These are phyloP conservation scores for Teleopsis dalmanni DNA, from an alignment of 1,140 invertebrate genomes.

Conservation along the genomic window DNA sequence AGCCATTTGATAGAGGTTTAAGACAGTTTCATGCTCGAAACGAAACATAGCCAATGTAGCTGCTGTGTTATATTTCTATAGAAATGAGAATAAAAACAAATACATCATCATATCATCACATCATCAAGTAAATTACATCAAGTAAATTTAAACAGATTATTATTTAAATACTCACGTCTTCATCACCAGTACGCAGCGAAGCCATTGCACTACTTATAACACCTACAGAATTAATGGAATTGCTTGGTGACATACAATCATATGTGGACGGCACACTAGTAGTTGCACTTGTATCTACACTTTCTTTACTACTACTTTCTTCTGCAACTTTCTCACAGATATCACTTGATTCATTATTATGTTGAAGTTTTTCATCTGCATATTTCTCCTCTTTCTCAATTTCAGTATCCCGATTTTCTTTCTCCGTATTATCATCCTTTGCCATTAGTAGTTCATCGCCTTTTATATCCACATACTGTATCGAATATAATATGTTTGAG, in stretches of 20 bases:
- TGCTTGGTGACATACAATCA: conserved; percentile 16
- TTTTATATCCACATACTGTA: conserved; percentile 32
- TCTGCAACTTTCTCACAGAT: not conserved
- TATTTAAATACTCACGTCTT: conserved; percentile 26
- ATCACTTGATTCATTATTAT: conserved; percentile 9
- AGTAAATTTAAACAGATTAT: not conserved
- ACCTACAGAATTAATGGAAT: conserved; percentile 36
- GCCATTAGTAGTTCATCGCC: conserved; percentile 18
- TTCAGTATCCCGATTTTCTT: conserved; percentile 35
- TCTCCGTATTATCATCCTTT: conserved; percentile 28
- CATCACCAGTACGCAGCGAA: conserved; percentile 31
- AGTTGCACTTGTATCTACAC: conserved; percentile 29
- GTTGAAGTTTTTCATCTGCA: conserved; percentile 1
- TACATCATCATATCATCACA: no score
- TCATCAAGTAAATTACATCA: no score
- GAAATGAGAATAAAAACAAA: no score
- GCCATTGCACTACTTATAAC: conserved; percentile 42
- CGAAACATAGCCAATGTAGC: conserved; percentile 49
- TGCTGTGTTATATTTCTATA: conserved; percentile 50
- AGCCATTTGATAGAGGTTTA: conserved; percentile 40
- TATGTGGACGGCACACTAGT: conserved; percentile 16
- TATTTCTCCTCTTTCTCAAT: conserved; percentile 29
- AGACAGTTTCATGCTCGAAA: conserved; percentile 45
- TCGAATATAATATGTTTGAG: conserved; percentile 40
- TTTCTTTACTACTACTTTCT: not conserved